A percentile compares a stretch with the other conserved stretches of the same genome.
Conservation (phyloP, 2,888 invertebrate species). For the Idaea aversata region DNA sequence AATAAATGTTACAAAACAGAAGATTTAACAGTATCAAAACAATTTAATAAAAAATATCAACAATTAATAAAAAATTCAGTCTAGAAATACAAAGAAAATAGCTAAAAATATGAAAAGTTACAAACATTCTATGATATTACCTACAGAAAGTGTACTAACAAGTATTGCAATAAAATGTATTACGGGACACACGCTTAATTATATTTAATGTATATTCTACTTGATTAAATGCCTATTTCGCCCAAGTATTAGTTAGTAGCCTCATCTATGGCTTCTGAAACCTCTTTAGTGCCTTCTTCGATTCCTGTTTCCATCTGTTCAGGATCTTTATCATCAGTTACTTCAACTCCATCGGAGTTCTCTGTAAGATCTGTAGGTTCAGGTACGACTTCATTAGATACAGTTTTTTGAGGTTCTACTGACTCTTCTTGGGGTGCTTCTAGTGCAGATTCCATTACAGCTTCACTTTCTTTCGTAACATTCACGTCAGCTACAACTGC, state of each 20-base stretch:
- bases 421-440: not conserved
- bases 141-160: not conserved
- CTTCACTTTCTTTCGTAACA: not conserved
- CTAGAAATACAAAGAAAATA: not conserved
- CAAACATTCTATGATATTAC: not conserved
- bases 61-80: not conserved
- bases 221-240: not conserved
- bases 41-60: not conserved
- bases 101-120: not conserved
- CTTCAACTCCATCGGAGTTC: not conserved
- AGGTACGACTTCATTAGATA: not conserved
- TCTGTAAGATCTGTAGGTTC: not conserved
- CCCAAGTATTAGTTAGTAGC: not conserved
- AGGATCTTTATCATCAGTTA: not conserved
- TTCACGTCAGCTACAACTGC: constrained; percentile 21
- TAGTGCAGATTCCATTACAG: not conserved
- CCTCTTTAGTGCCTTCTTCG: not conserved
- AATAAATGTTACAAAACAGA: not conserved
- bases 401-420: not conserved
- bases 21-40: not conserved
- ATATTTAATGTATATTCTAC: not conserved
- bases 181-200: not conserved
- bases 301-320: not conserved
- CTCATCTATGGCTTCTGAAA: not conserved
- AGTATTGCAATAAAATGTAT: constrained; percentile 15